phyloP scores from a whole-genome alignment of 1,140 invertebrate genomes.

The Cydia fagiglandana region DNA sequence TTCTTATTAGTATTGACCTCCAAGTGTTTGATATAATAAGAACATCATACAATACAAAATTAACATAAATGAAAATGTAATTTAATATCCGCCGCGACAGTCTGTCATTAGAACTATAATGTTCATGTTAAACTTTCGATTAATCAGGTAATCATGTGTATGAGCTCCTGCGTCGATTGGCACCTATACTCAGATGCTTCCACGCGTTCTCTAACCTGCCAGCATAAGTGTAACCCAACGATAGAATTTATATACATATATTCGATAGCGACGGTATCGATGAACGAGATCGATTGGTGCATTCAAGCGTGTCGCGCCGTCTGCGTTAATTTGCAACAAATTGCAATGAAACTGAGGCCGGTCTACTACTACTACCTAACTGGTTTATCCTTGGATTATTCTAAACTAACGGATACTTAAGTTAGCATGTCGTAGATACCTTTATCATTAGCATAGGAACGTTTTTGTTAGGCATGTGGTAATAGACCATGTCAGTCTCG shows the following conservation, averaged over 20 bases:
- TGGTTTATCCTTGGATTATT: background rate
- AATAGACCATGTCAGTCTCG: too few relatives aligned
- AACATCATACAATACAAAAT: too few relatives aligned
- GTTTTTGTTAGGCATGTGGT: too few relatives aligned
- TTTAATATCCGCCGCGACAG: too few relatives aligned
- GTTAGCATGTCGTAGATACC: background rate
- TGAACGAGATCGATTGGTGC: background rate
- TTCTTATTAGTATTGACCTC: too few relatives aligned
- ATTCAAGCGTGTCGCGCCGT: background rate
- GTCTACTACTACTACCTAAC: background rate
- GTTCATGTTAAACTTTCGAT: constrained; percentile 1
- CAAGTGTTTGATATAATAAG: too few relatives aligned
- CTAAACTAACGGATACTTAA: background rate
- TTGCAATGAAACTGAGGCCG: background rate
- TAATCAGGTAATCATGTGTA: constrained; percentile 9
- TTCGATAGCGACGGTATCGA: background rate
- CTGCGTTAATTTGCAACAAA: constrained; percentile 9
- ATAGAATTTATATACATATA: background rate
- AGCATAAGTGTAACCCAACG: background rate
- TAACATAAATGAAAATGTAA: too few relatives aligned
- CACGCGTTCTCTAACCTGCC: background rate
- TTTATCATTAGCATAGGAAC: too few relatives aligned
- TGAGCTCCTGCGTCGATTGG: background rate
- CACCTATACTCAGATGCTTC: background rate
- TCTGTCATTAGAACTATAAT: background rate